Evolutionary conservation across 2,113 vertebrate species (phyloP), one percentile per base, ranked within the genome.

Genomic region (Ochotona curzoniae): DNA sequence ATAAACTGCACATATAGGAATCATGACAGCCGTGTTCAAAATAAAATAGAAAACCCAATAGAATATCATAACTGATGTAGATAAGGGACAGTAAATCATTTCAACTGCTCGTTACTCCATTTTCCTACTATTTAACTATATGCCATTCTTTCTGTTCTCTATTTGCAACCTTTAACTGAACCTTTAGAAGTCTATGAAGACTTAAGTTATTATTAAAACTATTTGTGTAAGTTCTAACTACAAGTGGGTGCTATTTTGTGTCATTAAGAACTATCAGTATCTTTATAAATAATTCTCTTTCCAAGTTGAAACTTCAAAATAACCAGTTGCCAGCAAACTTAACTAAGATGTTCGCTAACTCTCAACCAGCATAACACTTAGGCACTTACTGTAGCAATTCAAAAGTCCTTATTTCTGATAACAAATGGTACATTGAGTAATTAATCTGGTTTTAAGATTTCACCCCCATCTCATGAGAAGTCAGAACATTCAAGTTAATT

Each of bases 231-330:
- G 21, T 35, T 76, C 67, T 57, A 73, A 49, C 86, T 80, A 61
- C 49, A 10, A 38, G 57, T 5, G 64, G 26, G 69, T 70, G 17
- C 13, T 79, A 26, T 79, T 69, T 89, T 63, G 14, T 25, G 67
- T 89, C 47, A 75, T 63, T 25, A 67, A 75, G 93, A 87, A 11
- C 54, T 67, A 83, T 49, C 5, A 44, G 10, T 38, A 35, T 35
- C 81, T 84, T 84, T 81, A 91, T 63, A 93, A 83, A 81, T 15
- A 89, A 60, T 28, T 18, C 38, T 70, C 2, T 90, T 61, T 80
- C 74, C 49, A 71, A 90, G 76, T 21, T 49, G 35, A 92, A 78
- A 80, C 51, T 89, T 44, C 12, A 83, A 88, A 66, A 74, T 32
- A 64, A 69, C 1, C 35, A 66, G 21, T 49, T 25, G 54, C 20